Base-by-base conservation (phyloP, 2,888 invertebrate genomes). In the Steinernema hermaphroditum region DNA sequence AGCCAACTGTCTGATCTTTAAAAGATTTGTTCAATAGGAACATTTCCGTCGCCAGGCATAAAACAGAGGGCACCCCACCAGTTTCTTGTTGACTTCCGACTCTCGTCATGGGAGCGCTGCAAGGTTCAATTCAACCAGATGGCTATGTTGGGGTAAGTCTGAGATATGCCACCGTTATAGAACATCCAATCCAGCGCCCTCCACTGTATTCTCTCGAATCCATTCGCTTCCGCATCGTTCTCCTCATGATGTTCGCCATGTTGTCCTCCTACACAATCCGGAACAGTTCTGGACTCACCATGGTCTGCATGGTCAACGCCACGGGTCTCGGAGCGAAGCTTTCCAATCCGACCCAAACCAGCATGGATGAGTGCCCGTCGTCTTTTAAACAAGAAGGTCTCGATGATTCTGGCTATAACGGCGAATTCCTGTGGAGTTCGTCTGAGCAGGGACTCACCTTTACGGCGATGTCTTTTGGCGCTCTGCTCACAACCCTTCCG, bases 391-490 rank as follows among this genome's bases (percentile, higher is more conserved):
- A 46, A 4, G 24, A 24, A 14, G 12, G 19, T 54, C 14, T 24
- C 4, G 4, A 54, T 4, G 19, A 54, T 16, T 54, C 14, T 24
- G 54, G 54, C 54, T 54, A 54, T 22, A 22, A 82, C 78, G 82
- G 82, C 16, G 71, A 72, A 6, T 68, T 82, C 1, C 46, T 76
- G 24, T 83, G 83, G 83, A 73, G 76, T 16, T 72, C 81, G 0
- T 57, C 72, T 16, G 74, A 76, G 77, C 82, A 84, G 49, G 73
- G 81, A 0, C 69, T 78, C 12, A 74, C 84, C 12, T 76, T 84
- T 50, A 78, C 81, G 0, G 78, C 81, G 2, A 76, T 77, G 0
- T 83, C 80, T 49, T 82, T 83, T 68, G 84, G 84, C 37, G 74
- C 75, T 6, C 70, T 83, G 12, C 68, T 80, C 0, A 83, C 84